Evolutionary conservation across 2,113 vertebrate species (phyloP), one percentile per base, ranked within the genome.

Genomic region (Verasper variegatus): DNA sequence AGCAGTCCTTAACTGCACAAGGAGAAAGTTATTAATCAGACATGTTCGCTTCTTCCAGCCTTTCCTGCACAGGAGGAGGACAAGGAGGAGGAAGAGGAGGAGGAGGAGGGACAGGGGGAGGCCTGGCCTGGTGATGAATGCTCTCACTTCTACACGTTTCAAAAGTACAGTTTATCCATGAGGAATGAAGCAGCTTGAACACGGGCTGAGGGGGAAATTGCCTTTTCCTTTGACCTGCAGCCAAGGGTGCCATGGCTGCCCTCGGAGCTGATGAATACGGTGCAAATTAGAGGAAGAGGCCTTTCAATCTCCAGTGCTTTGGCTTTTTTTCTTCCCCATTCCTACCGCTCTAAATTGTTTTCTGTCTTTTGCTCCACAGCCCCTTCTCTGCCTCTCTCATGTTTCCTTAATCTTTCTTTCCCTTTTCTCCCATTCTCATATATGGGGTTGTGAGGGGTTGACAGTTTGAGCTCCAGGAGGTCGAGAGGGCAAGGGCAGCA

Each of bases 121-220:
- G 42, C 57, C 61, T 56, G 81, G 80, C 74, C 51, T 62, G 71
- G 86, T 92, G 91, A 91, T 93, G 88, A 92, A 92, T 92, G 90
- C 84, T 76, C 81, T 84, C 67, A 80, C 88, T 91, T 88, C 82
- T 81, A 47, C 31, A 10, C 59, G 62, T 86, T 90, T 91, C 86
- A 89, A 88, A 89, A 88, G 87, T 91, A 89, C 87, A 92, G 89
- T 93, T 92, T 92, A 89, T 92, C 89, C 86, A 75, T 87, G 90
- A 89, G 82, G 76, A 91, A 89, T 92, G 92, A 81, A 80, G 87
- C 82, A 14, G 72, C 74, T 78, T 81, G 79, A 60, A 80, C 81
- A 83, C 49, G 55, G 75, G 86, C 82, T 71, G 74, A 81, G 83
- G 81, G 88, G 88, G 83, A 91, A 91, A 91, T 92, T 91, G 86